These are phyloP conservation scores for Phodopus roborovskii DNA, from an alignment of 2,113 vertebrate species.

Conservation along the genomic window DNA sequence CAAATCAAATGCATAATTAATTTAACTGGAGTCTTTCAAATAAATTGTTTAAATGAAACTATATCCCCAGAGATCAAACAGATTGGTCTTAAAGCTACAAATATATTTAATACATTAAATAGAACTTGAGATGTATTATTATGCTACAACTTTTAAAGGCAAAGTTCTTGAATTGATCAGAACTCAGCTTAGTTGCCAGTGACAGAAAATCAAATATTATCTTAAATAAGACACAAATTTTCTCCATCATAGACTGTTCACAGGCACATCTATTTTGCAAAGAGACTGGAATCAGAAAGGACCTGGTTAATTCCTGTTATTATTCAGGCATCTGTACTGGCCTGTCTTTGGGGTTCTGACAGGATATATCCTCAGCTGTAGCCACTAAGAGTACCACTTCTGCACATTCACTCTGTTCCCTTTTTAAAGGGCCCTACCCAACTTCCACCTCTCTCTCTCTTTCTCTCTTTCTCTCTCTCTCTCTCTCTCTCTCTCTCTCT, in stretches of 20 bases:
- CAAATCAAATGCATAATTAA: conserved; percentile 47
- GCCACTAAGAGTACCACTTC: no score
- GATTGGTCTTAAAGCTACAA: background rate
- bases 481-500: no score
- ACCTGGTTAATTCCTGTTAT: background rate
- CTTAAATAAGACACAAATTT: background rate
- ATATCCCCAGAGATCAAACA: conserved; percentile 21
- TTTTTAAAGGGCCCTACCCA: no score
- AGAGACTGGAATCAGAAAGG: background rate
- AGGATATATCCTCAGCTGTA: no score
- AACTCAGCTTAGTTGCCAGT: background rate
- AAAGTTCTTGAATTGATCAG: background rate
- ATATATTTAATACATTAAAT: background rate
- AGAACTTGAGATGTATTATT: background rate
- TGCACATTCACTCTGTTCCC: no score
- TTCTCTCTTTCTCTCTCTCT: no score
- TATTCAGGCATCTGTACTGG: no score
- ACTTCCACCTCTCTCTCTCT: no score
- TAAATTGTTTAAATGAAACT: conserved; percentile 55
- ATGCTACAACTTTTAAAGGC: background rate
- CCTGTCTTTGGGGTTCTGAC: no score
- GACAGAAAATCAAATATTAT: background rate
- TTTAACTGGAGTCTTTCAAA: background rate
- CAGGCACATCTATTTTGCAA: background rate
- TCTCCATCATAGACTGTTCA: background rate